phyloP scores from a whole-genome alignment of 2,113 vertebrate species.

The Phasianus colchicus region DNA sequence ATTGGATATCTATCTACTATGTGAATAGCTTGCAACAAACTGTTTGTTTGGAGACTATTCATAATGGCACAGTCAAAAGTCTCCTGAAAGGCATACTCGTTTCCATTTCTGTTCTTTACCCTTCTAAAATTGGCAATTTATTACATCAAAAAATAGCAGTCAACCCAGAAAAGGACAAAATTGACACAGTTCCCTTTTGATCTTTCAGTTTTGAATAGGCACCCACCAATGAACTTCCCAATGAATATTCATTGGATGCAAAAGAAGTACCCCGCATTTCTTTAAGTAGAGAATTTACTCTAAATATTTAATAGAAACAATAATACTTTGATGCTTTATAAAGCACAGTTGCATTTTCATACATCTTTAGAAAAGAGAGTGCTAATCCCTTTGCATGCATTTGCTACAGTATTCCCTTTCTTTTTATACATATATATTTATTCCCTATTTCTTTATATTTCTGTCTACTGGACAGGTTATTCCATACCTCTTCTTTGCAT shows the following conservation, averaged over 20 bases:
- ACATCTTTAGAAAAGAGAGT: background rate
- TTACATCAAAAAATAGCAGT: conserved; percentile 80
- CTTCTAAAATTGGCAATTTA: conserved; percentile 80
- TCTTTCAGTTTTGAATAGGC: conserved; percentile 76
- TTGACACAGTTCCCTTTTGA: conserved; percentile 79
- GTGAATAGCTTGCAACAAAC: conserved; percentile 76
- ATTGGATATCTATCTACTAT: conserved; percentile 74
- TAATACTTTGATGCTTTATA: background rate
- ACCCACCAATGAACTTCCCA: conserved; percentile 75
- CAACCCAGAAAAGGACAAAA: conserved; percentile 77
- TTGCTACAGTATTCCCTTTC: background rate
- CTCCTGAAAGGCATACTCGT: conserved; percentile 75
- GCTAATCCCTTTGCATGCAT: background rate
- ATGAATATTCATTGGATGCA: conserved; percentile 80
- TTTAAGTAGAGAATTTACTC: conserved; percentile 53
- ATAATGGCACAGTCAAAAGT: conserved; percentile 76
- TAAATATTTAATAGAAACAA: conserved; percentile 62
- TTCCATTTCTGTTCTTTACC: conserved; percentile 78
- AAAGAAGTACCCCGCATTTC: conserved; percentile 68
- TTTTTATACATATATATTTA: background rate
- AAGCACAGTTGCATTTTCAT: background rate
- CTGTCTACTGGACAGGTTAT: background rate
- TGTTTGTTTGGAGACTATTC: conserved; percentile 77
- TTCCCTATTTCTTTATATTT: background rate
- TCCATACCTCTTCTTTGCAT: background rate